Evolutionary conservation across 2,797 vertebrate species (phyloP).

Genomic region (Pseudopleuronectes americanus): DNA sequence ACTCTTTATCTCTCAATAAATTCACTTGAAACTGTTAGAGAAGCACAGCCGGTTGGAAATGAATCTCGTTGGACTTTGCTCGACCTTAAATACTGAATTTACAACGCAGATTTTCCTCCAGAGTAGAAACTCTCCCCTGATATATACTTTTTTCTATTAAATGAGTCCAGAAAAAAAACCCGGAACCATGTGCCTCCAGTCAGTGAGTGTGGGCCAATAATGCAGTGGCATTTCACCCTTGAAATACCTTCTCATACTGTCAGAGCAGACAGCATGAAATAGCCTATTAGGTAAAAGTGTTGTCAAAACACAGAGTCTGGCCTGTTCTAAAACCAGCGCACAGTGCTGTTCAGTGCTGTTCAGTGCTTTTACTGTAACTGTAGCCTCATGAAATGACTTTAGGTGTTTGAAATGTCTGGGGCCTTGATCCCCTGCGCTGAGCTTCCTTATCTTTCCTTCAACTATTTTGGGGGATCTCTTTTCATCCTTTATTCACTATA

Average conservation of each 20-base stretch:
- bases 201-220: slow-evolving; percentile 40
- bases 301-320: slow-evolving; percentile 50
- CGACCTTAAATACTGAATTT: slow-evolving; percentile 30
- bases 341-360: slow-evolving; percentile 22
- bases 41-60: slow-evolving; percentile 7
- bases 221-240: slow-evolving; percentile 56
- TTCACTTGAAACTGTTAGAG: background rate
- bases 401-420: slow-evolving; percentile 4
- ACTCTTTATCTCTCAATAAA: background rate
- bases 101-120: background rate
- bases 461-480: slow-evolving; percentile 6
- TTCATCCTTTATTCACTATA: background rate
- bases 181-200: slow-evolving; percentile 39
- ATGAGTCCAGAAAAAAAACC: slow-evolving; percentile 45
- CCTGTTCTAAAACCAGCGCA: slow-evolving; percentile 23
- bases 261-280: slow-evolving; percentile 67
- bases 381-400: slow-evolving; percentile 33
- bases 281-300: slow-evolving; percentile 64
- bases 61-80: slow-evolving; percentile 22
- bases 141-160: slow-evolving; percentile 20
- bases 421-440: background rate
- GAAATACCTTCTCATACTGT: slow-evolving; percentile 47
- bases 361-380: slow-evolving; percentile 40
- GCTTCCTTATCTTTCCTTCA: background rate
- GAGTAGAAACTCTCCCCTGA: slow-evolving; percentile 7